Evolutionary conservation across 2,113 vertebrate species (phyloP), one percentile per base, ranked within the genome.

Genomic region (Trinectes maculatus): DNA sequence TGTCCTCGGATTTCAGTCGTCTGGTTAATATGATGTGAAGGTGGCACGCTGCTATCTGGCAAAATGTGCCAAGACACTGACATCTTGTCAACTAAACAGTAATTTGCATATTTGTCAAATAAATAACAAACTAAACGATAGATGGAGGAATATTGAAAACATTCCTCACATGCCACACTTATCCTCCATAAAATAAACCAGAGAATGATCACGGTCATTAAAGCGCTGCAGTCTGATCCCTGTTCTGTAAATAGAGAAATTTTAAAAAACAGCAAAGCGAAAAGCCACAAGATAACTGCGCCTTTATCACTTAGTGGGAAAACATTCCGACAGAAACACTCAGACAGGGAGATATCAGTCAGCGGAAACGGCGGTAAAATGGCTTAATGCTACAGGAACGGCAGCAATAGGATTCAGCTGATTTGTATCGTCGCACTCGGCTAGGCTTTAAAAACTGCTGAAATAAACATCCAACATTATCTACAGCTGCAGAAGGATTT

Each of bases 391-490:
- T 13, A 65, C 55, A 66, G 60, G 28, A 18, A 39, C 2, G 31
- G 8, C 46, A 13, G 26, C 33, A 49, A 36, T 6, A 19, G 28
- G 1, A 79, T 68, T 78, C 53, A 42, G 40, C 71, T 54, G 36
- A 74, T 68, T 16, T 82, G 65, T 72, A 54, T 8, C 34, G 63
- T 11, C 47, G 39, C 33, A 39, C 67, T 4, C 6, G 56, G 51
- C 43, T 13, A 11, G 44, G 65, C 71, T 65, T 52, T 48, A 60
- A 66, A 61, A 79, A 62, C 28, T 48, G 74, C 76, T 78, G 77
- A 78, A 62, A 78, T 73, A 71, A 52, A 80, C 72, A 74, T 47
- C 49, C 25, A 52, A 47, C 48, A 43, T 40, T 64, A 73, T 79
- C 55, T 71, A 28, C 28, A 44, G 43, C 61, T 61, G 68, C 78